Evolutionary conservation across 2,113 vertebrate species (phyloP), one percentile per base, ranked within the genome.

Genomic region (Actinemys pallida): DNA sequence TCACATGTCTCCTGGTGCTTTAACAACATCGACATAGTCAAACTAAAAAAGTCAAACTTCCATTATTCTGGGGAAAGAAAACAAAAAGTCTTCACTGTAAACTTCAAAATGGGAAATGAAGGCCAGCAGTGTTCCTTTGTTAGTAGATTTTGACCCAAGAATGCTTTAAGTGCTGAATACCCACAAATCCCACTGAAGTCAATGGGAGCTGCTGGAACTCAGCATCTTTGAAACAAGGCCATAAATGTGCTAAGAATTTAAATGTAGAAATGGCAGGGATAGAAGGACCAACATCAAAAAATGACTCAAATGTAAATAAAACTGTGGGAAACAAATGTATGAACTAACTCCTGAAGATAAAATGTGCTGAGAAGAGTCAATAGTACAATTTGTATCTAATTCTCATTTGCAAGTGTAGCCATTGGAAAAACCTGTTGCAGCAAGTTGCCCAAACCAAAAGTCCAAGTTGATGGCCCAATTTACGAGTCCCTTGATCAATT

Each of bases 11-110:
- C 42, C 3, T 69, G 53, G 24, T 83, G 10, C n/a, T 93, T 88
- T 88, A 93, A 87, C 84, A 95, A 92, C 95, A 82, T 94, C 81
- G 88, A 75, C 22, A 62, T 57, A 81, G 52, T 92, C 24, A 94
- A 86, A 54, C 50, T 83, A 88, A 94, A 94, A 95, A 50, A 19
- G 75, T 92, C 29, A 89, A 92, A 78, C 14, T 89, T 97, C 59
- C 92, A 91, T 83, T 94, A 92, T 78, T 92, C 1, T 39, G 29
- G 39, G 9, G 83, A 2, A 89, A 47, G 92, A 93, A 89, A 31
- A 92, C 16, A 88, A 92, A 93, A 83, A 47, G 11, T 87, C 72
- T 79, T 72, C 83, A 91, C 87, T 76, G 7, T 25, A 82, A 50
- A n/a, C 35, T 91, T 19, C 81, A 88, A 56, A 92, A 90, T 72